Base-by-base conservation (phyloP, 2,797 vertebrate species). In the Neosalanx taihuensis region DNA sequence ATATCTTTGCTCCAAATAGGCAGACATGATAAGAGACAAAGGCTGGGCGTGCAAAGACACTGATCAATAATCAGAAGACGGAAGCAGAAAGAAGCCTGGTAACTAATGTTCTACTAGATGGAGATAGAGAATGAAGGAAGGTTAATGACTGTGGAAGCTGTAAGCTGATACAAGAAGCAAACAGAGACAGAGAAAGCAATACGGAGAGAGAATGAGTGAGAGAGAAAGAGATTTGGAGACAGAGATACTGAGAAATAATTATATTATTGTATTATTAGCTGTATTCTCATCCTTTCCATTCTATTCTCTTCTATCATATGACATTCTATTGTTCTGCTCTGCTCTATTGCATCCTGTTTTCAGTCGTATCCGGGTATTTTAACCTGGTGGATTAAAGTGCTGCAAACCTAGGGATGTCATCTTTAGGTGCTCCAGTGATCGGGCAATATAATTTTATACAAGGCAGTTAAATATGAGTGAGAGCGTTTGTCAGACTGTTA, bases 391-490 rank as follows among this genome's bases (percentile, higher is more conserved):
- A 53, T 53, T 53, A 18, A 53, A 17, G 13, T n/a, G 51, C 15
- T 53, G 51, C 51, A 15, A 53, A n/a, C 15, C 51, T n/a, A 18
- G 17, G 18, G 51, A 53, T 53, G 51, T 3, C 75, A 77, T 85
- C 46, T 53, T 67, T 51, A 67, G 46, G 33, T 15, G 81, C 84
- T 83, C 56, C 73, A 70, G 76, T 79, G 75, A 67, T 73, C 69
- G 75, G 74, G 58, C 63, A 7, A 70, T 80, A 79, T 87, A 58
- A 79, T 84, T 81, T 84, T 77, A 85, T 81, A 74, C 71, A 61
- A 2, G 57, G 70, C 74, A 70, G 73, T 85, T 86, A 84, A 85
- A 82, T 59, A 69, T 78, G 79, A 86, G 75, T 56, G 75, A 79
- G 72, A 56, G 76, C 81, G 74, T 67, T 81, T 79, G 81, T 83